Evolutionary conservation across 2,113 vertebrate species (phyloP).

Genomic region (Prietella phreatophila): DNA sequence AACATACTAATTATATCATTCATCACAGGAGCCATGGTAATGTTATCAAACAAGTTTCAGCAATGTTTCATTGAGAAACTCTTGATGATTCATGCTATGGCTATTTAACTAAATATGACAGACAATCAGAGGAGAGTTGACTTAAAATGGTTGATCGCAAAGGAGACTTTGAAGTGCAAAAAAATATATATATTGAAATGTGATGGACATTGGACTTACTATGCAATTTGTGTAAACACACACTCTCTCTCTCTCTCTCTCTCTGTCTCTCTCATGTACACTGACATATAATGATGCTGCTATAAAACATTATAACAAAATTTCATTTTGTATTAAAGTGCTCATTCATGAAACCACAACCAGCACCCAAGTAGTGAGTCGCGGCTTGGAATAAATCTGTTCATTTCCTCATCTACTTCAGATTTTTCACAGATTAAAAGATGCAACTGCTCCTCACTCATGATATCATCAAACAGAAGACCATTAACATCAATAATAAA

Average conservation of each 20-base stretch:
- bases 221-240: background rate
- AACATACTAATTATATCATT: background rate
- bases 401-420: background rate
- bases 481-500: background rate
- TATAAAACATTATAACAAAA: background rate
- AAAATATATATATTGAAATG: background rate
- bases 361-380: background rate
- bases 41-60: constrained; percentile 56
- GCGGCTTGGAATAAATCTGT: constrained; percentile 1
- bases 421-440: background rate
- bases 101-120: background rate
- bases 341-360: background rate
- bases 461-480: constrained; percentile 14
- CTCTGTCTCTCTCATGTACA: no score
- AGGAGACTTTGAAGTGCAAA: background rate
- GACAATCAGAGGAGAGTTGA: background rate
- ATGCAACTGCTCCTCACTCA: background rate
- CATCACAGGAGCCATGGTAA: constrained; percentile 48
- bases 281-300: background rate
- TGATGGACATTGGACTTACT: background rate
- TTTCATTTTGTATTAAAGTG: background rate
- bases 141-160: background rate
- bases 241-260: no score
- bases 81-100: constrained; percentile 59
- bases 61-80: constrained; percentile 51